Evolutionary conservation across 2,797 vertebrate species (phyloP).

Genomic region (Nannoperca obscura): DNA sequence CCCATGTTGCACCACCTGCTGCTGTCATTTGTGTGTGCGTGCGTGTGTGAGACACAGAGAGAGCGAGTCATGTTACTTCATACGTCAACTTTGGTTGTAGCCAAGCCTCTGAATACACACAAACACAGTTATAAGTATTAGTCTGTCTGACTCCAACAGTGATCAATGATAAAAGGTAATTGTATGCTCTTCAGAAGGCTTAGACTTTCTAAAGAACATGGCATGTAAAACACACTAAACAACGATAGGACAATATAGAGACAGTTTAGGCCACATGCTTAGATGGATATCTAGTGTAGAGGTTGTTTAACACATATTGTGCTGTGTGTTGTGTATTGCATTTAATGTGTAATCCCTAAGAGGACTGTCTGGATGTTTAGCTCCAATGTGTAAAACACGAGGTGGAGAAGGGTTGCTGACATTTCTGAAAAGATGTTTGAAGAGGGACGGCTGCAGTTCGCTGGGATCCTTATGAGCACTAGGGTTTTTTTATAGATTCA

Average conservation of each 20-base stretch:
- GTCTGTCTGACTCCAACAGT: constrained; percentile 1
- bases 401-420: neutral
- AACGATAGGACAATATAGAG: constrained; percentile 2
- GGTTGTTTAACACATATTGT: neutral
- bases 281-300: neutral
- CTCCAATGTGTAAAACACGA: neutral
- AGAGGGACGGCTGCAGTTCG: neutral
- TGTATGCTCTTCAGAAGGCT: constrained; percentile 5
- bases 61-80: constrained; percentile 15
- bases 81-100: constrained; percentile 26
- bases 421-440: constrained; percentile 3
- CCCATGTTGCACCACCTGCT: constrained; percentile 70
- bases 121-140: constrained; percentile 16
- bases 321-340: neutral
- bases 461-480: constrained; percentile 25
- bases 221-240: neutral
- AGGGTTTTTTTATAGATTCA: constrained; percentile 65
- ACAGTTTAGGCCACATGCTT: neutral
- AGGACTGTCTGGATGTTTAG: neutral
- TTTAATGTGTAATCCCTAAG: neutral
- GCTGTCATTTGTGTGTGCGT: constrained; percentile 62
- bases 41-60: neutral
- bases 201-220: neutral
- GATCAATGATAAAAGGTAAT: constrained; percentile 14
- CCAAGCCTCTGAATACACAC: constrained; percentile 25